A percentile compares a stretch with the other conserved stretches of the same genome.
Conservation (phyloP, 1,140 invertebrate genomes). For the Capitella teleta region DNA sequence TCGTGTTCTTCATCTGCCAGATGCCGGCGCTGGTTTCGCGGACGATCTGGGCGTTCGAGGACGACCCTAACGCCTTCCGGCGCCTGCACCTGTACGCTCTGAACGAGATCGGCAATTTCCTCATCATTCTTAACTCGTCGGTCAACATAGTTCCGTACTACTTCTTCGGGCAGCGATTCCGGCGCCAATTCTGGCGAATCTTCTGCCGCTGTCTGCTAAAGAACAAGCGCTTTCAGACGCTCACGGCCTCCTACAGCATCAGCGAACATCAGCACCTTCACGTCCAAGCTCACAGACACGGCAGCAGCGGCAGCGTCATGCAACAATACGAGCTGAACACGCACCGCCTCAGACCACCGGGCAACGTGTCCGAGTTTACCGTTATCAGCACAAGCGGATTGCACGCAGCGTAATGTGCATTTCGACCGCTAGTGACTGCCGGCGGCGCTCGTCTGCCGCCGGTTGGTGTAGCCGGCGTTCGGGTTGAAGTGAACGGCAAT, state of each 20-base stretch:
- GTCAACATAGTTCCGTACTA: conserved; percentile 43
- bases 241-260: neutral
- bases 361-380: no score
- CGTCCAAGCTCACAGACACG: neutral
- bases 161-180: conserved; percentile 37
- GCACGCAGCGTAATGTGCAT: no score
- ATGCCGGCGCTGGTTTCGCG: conserved; percentile 35
- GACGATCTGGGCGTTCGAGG: conserved; percentile 34
- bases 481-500: no score
- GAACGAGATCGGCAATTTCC: conserved; percentile 35
- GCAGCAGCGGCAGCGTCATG: neutral
- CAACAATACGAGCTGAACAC: conserved; percentile 1
- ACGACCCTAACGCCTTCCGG: conserved; percentile 4
- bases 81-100: conserved; percentile 19
- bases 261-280: neutral
- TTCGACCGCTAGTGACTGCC: no score
- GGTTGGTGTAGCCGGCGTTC: no score
- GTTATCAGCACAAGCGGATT: no score
- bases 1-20: conserved; percentile 39
- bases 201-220: conserved; percentile 33
- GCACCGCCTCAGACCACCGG: no score
- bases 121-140: conserved; percentile 38
- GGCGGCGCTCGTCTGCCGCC: no score
- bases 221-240: conserved; percentile 4
- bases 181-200: conserved; percentile 30